phyloP scores from a whole-genome alignment of 2,888 invertebrate genomes.

The Petrophora chlorosata region DNA sequence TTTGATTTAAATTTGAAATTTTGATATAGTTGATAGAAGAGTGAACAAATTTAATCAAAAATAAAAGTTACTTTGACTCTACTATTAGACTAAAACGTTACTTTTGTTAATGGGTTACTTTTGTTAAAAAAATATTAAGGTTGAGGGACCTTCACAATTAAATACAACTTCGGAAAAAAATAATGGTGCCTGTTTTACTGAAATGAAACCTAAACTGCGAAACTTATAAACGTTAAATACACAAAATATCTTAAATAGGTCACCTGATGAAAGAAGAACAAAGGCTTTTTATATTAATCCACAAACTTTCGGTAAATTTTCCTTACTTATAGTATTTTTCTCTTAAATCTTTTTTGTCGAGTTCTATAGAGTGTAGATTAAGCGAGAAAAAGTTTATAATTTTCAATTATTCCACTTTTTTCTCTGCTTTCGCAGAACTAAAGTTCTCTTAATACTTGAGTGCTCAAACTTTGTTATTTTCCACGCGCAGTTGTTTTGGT shows the following conservation, averaged over 20 bases:
- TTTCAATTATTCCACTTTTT: conserved; percentile 52
- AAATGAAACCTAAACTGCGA: too few relatives aligned
- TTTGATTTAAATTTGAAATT: conserved; percentile 29
- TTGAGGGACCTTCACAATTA: too few relatives aligned
- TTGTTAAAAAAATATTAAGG: too few relatives aligned
- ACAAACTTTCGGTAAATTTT: not conserved
- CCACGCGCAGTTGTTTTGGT: conserved; percentile 51
- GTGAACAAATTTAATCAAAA: not conserved
- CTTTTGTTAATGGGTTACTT: too few relatives aligned
- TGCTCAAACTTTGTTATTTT: conserved; percentile 49
- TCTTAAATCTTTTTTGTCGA: too few relatives aligned
- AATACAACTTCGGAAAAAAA: too few relatives aligned
- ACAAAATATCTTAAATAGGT: not conserved
- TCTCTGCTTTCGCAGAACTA: conserved; percentile 34
- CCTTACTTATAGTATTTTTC: not conserved
- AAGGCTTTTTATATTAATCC: too few relatives aligned
- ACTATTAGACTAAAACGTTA: too few relatives aligned
- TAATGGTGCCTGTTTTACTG: too few relatives aligned
- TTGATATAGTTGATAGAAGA: conserved; percentile 8
- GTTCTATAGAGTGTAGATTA: conserved; percentile 34
- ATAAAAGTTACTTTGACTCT: not conserved
- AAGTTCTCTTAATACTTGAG: conserved; percentile 46
- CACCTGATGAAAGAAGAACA: too few relatives aligned
- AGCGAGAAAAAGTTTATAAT: conserved; percentile 43
- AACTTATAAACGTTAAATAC: too few relatives aligned